These are phyloP conservation scores for Australoheros scitulus DNA, from an alignment of 2,113 vertebrate species.

Conservation along the genomic window DNA sequence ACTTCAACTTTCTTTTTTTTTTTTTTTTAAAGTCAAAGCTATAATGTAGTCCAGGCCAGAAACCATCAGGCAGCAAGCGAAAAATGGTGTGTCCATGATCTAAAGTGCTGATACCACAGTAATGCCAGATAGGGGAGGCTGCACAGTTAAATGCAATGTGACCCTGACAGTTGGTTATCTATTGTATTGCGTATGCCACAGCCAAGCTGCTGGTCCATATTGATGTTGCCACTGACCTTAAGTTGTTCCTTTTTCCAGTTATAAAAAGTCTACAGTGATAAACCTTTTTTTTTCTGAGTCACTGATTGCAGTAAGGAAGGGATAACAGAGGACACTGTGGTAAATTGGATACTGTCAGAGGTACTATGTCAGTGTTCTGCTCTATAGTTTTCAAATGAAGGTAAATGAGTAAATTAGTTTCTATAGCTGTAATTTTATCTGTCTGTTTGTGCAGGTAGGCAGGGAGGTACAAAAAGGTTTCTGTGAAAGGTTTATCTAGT, in stretches of 20 bases:
- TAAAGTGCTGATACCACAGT: constrained; percentile 67
- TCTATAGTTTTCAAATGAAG: constrained; percentile 19
- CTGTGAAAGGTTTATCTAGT: constrained; percentile 36
- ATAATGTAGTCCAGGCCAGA: constrained; percentile 22
- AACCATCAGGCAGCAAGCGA: constrained; percentile 34
- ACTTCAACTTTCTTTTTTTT: constrained; percentile 31
- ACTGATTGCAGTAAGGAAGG: constrained; percentile 10
- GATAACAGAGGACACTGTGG: constrained; percentile 3
- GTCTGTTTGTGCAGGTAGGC: constrained; percentile 13
- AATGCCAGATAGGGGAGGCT: constrained; percentile 47
- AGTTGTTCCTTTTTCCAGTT: constrained; percentile 44
- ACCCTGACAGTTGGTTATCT: constrained; percentile 61
- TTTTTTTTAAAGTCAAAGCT: constrained; percentile 4
- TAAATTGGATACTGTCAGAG: constrained; percentile 42
- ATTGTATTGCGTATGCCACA: constrained; percentile 73
- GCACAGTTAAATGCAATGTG: constrained; percentile 64
- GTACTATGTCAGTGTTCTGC: constrained; percentile 15
- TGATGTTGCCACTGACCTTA: constrained; percentile 67
- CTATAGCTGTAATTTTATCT: constrained; percentile 12
- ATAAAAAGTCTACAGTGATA: constrained; percentile 42
- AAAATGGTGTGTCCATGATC: constrained; percentile 49
- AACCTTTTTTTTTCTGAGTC: constrained; percentile 26
- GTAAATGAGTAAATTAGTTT: constrained; percentile 23
- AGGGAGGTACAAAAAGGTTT: constrained; percentile 12
- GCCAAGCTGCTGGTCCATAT: constrained; percentile 48